Evolutionary conservation across 2,888 invertebrate species (phyloP).

Genomic region (Phytoseiulus persimilis): DNA sequence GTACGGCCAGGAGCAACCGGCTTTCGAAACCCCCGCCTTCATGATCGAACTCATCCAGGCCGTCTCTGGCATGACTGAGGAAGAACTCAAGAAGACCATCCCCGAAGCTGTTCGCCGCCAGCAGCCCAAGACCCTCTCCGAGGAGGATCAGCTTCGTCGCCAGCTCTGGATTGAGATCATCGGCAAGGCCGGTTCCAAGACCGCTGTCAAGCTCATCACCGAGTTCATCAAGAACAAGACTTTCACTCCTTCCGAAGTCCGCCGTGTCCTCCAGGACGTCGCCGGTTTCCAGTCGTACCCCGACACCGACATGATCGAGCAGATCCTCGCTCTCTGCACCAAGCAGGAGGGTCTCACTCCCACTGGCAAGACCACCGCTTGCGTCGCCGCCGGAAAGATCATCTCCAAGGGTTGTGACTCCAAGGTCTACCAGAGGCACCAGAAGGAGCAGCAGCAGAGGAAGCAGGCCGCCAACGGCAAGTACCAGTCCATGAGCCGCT

Average conservation of each 20-base stretch:
- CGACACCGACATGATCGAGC: slow-evolving; percentile 37
- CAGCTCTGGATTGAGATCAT: slow-evolving; percentile 29
- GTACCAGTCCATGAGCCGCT: neutral
- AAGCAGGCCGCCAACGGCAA: neutral
- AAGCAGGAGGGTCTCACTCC: neutral
- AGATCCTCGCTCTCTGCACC: slow-evolving; percentile 9
- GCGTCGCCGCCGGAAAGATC: slow-evolving; percentile 34
- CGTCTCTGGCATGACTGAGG: slow-evolving; percentile 31
- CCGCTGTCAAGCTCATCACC: slow-evolving; percentile 22
- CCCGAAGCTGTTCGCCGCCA: neutral
- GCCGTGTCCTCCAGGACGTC: slow-evolving; percentile 32
- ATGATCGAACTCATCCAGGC: slow-evolving; percentile 27
- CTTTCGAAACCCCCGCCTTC: slow-evolving; percentile 14
- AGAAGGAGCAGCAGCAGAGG: slow-evolving; percentile 11
- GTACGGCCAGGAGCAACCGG: neutral
- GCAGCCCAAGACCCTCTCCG: slow-evolving; percentile 6
- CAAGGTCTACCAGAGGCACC: neutral
- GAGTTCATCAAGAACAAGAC: slow-evolving; percentile 16
- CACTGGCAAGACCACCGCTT: slow-evolving; percentile 31
- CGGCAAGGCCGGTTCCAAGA: slow-evolving; percentile 36
- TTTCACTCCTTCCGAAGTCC: slow-evolving; percentile 19
- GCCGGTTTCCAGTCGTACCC: slow-evolving; percentile 28
- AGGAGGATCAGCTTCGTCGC: slow-evolving; percentile 22
- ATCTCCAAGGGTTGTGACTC: slow-evolving; percentile 34
- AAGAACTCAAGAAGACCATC: slow-evolving; percentile 24